phyloP scores from a whole-genome alignment of 2,888 invertebrate genomes.

The Drosophila quinaria region DNA sequence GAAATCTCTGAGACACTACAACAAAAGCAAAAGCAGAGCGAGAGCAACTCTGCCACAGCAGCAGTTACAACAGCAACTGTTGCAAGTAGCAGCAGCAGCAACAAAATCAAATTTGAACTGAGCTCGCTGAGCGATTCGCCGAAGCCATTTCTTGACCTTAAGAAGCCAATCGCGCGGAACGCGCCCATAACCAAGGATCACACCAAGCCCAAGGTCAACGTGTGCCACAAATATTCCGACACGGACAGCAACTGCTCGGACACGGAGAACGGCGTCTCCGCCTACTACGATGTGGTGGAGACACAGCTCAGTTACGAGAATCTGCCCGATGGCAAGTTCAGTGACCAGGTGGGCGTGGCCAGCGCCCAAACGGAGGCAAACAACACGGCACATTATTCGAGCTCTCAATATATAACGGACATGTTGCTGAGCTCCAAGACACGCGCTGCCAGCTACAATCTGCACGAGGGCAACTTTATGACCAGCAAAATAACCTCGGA shows the following conservation, averaged over 20 bases:
- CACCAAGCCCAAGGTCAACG: conserved; percentile 89
- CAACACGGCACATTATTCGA: conserved; percentile 73
- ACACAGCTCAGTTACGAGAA: conserved; percentile 84
- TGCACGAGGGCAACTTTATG: conserved; percentile 85
- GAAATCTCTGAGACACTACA: conserved; percentile 91
- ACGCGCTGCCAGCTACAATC: conserved; percentile 84
- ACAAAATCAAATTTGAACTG: conserved; percentile 85
- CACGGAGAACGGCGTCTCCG: conserved; percentile 86
- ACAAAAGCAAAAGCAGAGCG: conserved; percentile 86
- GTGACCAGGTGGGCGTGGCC: conserved; percentile 72
- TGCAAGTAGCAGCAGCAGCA: conserved; percentile 28
- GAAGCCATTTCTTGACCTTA: conserved; percentile 85
- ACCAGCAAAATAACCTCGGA: conserved; percentile 86
- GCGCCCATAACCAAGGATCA: conserved; percentile 89
- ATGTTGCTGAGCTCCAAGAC: conserved; percentile 85
- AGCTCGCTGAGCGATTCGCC: conserved; percentile 79
- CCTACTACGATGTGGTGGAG: conserved; percentile 86
- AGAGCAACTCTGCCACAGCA: conserved; percentile 47
- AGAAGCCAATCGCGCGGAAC: conserved; percentile 87
- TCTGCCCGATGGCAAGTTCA: conserved; percentile 84
- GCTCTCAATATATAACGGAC: conserved; percentile 85
- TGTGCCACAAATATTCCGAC: conserved; percentile 88
- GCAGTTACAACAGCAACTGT: conserved; percentile 43
- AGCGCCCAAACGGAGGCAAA: conserved; percentile 52
- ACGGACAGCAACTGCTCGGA: conserved; percentile 88